Percentiles rank a stretch among this genome's conserved stretches.
These are phyloP conservation scores for Xiphophorus maculatus DNA, from an alignment of 2,113 vertebrate genomes.

Conservation along the genomic window DNA sequence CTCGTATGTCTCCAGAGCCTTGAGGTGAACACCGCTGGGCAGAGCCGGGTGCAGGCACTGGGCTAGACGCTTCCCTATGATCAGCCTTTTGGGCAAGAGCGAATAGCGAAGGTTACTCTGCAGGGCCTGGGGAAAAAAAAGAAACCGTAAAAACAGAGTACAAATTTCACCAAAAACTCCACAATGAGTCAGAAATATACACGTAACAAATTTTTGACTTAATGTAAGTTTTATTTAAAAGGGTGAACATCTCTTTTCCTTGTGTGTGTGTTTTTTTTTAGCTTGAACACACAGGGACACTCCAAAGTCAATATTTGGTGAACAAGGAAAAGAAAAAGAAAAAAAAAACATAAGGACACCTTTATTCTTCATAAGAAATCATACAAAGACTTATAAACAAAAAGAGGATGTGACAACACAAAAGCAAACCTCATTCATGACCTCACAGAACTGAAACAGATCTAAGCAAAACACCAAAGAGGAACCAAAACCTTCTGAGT, in stretches of 20 bases:
- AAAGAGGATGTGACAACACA: not conserved
- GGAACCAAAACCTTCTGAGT: not conserved
- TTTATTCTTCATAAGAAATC: slow-evolving; percentile 21
- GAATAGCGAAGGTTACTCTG: slow-evolving; percentile 97
- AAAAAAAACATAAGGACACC: not conserved
- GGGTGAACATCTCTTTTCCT: not conserved
- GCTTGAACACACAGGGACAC: slow-evolving; percentile 30
- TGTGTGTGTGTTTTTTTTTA: not conserved
- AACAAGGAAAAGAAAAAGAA: not conserved
- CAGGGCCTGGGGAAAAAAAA: slow-evolving; percentile 83
- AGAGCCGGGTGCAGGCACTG: slow-evolving; percentile 96
- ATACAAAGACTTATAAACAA: not conserved
- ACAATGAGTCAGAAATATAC: not conserved
- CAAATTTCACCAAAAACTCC: not conserved
- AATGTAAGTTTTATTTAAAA: slow-evolving; percentile 1
- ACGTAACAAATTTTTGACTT: not conserved
- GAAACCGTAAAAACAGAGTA: not conserved
- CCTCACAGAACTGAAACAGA: slow-evolving; percentile 36
- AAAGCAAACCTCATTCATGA: slow-evolving; percentile 27
- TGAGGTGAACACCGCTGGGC: slow-evolving; percentile 95
- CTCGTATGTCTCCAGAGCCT: slow-evolving; percentile 96
- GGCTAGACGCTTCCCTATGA: slow-evolving; percentile 95
- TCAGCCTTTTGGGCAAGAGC: slow-evolving; percentile 87
- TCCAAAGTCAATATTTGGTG: slow-evolving; percentile 48
- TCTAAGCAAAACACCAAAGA: slow-evolving; percentile 10